Evolutionary conservation across 1,140 invertebrate species (phyloP).

Genomic region (Caenorhabditis inopinata): DNA sequence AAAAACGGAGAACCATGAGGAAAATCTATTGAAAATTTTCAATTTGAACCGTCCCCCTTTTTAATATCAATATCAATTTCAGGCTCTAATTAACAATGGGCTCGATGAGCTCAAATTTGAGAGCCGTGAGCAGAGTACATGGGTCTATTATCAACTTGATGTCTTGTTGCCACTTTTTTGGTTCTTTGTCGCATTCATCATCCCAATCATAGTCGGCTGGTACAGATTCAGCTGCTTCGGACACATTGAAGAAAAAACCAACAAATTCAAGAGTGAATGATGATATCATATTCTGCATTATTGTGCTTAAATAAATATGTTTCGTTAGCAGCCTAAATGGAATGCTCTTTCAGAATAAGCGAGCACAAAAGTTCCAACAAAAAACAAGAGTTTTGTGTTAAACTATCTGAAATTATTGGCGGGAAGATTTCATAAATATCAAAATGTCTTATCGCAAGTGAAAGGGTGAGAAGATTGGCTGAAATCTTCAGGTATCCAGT

Average conservation of each 20-base stretch:
- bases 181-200: background rate
- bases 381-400: no score
- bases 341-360: no score
- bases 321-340: no score
- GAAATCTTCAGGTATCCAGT: no score
- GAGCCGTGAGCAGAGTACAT: background rate
- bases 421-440: no score
- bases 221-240: conserved; percentile 12
- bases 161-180: background rate
- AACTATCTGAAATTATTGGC: no score
- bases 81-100: background rate
- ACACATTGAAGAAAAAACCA: background rate
- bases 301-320: background rate
- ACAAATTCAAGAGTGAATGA: background rate
- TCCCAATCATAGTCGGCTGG: background rate
- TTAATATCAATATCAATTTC: background rate
- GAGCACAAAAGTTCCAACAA: no score
- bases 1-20: no score
- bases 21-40: no score
- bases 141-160: background rate
- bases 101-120: background rate
- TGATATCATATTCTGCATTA: background rate
- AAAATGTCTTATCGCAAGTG: no score
- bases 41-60: no score
- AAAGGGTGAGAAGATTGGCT: no score